Percentiles rank a stretch among this genome's conserved stretches.
Evolutionary conservation across 2,888 invertebrate species (phyloP).

Genomic region (Agrochola litura): DNA sequence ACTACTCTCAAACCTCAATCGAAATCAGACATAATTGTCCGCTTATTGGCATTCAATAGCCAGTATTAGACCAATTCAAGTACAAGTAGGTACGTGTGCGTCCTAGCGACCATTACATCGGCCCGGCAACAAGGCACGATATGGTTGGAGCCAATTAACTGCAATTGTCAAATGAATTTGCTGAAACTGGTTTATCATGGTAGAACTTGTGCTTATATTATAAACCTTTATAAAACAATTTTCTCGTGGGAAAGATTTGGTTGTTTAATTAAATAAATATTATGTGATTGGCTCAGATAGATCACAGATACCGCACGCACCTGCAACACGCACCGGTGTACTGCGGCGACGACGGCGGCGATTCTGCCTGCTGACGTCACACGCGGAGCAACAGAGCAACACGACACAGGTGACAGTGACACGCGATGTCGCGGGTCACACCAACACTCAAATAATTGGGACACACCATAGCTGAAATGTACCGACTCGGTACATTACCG

Average conservation of each 20-base stretch:
- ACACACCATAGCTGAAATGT: conserved; percentile 10
- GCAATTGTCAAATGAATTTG: neutral
- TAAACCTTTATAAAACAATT: too few species aligned
- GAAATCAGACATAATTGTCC: conserved; percentile 2
- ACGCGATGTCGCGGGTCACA: neutral
- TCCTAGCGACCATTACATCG: conserved; percentile 7
- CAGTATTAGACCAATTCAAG: conserved; percentile 44
- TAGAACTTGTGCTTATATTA: neutral
- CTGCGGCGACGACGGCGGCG: neutral
- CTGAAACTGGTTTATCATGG: neutral
- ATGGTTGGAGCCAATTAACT: too few species aligned
- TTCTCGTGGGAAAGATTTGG: too few species aligned
- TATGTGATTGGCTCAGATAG: neutral
- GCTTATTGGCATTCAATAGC: conserved; percentile 38
- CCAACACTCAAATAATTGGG: conserved; percentile 26
- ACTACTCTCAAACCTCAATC: conserved; percentile 24
- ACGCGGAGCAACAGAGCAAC: neutral
- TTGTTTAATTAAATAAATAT: too few species aligned
- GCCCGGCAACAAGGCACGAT: neutral
- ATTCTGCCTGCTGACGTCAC: neutral
- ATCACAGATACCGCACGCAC: neutral
- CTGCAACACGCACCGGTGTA: neutral
- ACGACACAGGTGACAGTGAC: neutral
- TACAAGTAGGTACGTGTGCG: conserved; percentile 20
- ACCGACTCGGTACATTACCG: neutral